These are phyloP conservation scores for Perizoma affinitatum DNA, from an alignment of 2,888 invertebrate genomes.

Conservation along the genomic window DNA sequence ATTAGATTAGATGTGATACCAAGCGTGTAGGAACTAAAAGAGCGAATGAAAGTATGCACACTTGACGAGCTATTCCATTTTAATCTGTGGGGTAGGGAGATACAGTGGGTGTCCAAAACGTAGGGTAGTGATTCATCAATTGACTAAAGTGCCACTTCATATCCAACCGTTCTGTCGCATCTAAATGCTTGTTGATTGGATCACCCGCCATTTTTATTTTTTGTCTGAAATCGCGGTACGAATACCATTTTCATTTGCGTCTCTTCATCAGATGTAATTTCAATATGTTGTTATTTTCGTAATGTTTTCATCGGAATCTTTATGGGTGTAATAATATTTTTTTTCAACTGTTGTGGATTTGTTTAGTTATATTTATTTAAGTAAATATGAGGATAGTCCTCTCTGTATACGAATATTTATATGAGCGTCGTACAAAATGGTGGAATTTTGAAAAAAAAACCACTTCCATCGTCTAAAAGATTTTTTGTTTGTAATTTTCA, in stretches of 20 bases:
- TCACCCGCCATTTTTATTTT: constrained; percentile 36
- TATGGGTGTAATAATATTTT: no score
- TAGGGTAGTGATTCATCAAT: constrained; percentile 42
- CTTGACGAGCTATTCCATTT: constrained; percentile 14
- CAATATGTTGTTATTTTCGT: neutral
- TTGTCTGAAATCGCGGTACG: neutral
- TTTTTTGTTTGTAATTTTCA: constrained; percentile 18
- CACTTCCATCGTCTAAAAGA: neutral
- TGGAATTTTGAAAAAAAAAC: no score
- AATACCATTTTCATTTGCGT: neutral
- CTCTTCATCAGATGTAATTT: neutral
- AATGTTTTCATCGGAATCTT: no score
- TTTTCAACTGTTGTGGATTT: no score
- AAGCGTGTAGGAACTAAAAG: neutral
- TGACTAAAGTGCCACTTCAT: constrained; percentile 45
- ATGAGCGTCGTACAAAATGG: no score
- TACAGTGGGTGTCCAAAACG: constrained; percentile 18
- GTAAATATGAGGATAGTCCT: no score
- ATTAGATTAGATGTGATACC: neutral
- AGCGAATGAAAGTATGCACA: constrained; percentile 2
- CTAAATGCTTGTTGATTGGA: constrained; percentile 40
- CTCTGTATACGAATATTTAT: no score
- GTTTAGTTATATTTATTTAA: no score
- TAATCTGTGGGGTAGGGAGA: constrained; percentile 22
- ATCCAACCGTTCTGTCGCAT: constrained; percentile 37